These are phyloP conservation scores for Andinoacara biseriatus DNA, from an alignment of 2,113 vertebrate species.

Conservation along the genomic window DNA sequence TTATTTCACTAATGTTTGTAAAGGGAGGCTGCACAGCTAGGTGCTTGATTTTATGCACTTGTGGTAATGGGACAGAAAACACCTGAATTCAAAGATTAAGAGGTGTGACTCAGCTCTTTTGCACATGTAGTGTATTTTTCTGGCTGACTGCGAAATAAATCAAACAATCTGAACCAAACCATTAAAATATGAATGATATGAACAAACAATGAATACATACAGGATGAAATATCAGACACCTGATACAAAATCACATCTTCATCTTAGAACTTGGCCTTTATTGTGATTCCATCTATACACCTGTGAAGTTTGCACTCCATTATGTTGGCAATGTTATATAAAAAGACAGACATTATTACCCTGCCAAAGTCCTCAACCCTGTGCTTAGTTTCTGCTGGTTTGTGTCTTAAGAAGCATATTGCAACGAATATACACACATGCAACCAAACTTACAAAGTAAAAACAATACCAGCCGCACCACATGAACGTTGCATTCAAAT, in stretches of 20 bases:
- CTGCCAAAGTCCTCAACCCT: not conserved
- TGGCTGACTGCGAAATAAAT: not conserved
- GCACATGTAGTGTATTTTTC: not conserved
- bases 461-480: not conserved
- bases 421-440: not conserved
- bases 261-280: not conserved
- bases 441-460: not conserved
- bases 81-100: slow-evolving; percentile 1
- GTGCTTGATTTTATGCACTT: not conserved
- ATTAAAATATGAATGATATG: not conserved
- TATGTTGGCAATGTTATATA: not conserved
- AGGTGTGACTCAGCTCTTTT: not conserved
- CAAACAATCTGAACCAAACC: not conserved
- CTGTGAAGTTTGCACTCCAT: not conserved
- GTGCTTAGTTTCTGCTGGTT: not conserved
- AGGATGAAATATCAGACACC: not conserved
- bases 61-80: not conserved
- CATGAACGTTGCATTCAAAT: not conserved
- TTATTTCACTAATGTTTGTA: not conserved
- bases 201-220: not conserved
- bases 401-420: not conserved
- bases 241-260: not conserved
- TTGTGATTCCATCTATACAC: not conserved
- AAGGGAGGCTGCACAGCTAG: not conserved
- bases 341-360: not conserved